Evolutionary conservation across 2,888 invertebrate genomes (phyloP), one percentile per base, ranked within the genome.

Genomic region (Apodemia zela): DNA sequence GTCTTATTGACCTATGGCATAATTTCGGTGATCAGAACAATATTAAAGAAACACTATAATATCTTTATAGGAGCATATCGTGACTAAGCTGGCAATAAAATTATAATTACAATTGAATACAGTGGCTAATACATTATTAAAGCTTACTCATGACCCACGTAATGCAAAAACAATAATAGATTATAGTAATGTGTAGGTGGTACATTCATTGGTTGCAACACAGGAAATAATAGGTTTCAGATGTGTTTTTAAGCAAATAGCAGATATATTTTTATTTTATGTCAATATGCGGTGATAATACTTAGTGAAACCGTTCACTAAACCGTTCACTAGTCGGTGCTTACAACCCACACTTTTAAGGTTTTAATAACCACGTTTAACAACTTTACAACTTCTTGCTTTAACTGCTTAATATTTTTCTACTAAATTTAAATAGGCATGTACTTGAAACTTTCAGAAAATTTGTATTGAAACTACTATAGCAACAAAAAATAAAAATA

Each of bases 71-170:
- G 79, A 81, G 79, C 79, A 79, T 76, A 74, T 85, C 87, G 86
- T 87, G 85, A 87, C 84, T 76, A 69, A 71, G 67, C 73, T 70
- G 70, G 79, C 79, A 80, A 85, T 86, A 83, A 86, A 85, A 81
- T 74, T 73, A 73, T 78, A 80, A 80, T 80, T 79, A 73, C 73
- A 73, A 75, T 74, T 75, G 75, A 82, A 81, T 79, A 72, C 78
- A 74, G 78, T 79, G 78, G 79, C 80, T 80, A 77, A 83, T 80
- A 79, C 77, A 74, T 81, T 78, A 82, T 84, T 75, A 80, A 74
- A 75, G 74, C 75, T 77, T 77, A 79, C 79, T 80, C 78, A 75
- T 75, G 75, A 75, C 72, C 74, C 74, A 71, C 69, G 76, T 76
- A 73, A 71, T 70, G 72, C 70, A 72, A 71, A 72, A 71, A 73